These are phyloP conservation scores for Acanthoscelides obtectus DNA, from an alignment of 2,888 invertebrate species.

Conservation along the genomic window DNA sequence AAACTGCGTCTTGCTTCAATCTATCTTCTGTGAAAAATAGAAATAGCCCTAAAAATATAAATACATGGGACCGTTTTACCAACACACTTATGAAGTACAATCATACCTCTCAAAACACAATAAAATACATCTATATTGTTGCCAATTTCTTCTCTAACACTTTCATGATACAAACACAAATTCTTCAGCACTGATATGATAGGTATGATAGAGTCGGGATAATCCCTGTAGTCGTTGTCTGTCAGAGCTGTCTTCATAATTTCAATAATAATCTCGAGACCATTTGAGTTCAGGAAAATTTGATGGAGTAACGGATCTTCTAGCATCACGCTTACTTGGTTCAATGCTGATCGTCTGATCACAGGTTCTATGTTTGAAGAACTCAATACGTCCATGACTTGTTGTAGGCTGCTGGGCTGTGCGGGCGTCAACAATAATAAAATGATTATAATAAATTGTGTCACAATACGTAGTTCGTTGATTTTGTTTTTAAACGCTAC, in stretches of 20 bases:
- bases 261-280: slow-evolving; percentile 51
- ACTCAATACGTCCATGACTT: slow-evolving; percentile 45
- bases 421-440: slow-evolving; percentile 18
- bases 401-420: slow-evolving; percentile 49
- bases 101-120: slow-evolving; percentile 49
- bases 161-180: slow-evolving; percentile 51
- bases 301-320: slow-evolving; percentile 59
- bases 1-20: slow-evolving; percentile 49
- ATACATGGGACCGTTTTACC: slow-evolving; percentile 2
- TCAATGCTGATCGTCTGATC: slow-evolving; percentile 62
- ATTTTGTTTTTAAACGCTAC: too few species aligned
- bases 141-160: slow-evolving; percentile 56
- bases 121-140: slow-evolving; percentile 46
- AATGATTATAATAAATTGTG: background rate
- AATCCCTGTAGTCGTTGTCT: slow-evolving; percentile 48
- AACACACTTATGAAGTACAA: slow-evolving; percentile 1
- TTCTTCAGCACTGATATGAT: slow-evolving; percentile 49
- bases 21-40: slow-evolving; percentile 53
- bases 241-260: slow-evolving; percentile 47
- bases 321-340: slow-evolving; percentile 64
- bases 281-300: slow-evolving; percentile 55
- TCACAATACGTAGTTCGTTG: background rate
- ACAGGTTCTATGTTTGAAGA: slow-evolving; percentile 55
- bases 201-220: slow-evolving; percentile 53
- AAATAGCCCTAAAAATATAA: slow-evolving; percentile 48